Base-by-base conservation (phyloP, 2,797 vertebrate genomes). In the Cyprinella venusta region DNA sequence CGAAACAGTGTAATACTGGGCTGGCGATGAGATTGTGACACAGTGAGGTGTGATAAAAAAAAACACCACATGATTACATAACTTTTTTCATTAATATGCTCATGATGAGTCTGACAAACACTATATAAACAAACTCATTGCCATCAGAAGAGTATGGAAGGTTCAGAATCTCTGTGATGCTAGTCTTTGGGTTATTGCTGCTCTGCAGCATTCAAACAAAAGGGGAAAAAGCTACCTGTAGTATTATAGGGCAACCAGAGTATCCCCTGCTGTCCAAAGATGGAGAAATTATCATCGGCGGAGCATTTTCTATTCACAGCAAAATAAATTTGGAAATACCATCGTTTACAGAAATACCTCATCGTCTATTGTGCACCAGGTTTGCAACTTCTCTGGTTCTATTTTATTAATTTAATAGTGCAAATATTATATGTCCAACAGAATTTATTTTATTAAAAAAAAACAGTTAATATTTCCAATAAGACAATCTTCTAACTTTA, bases 161-260 rank as follows among this genome's bases (percentile, higher is more conserved):
- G 67, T 21, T 54, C 36, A 72, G 59, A 80, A 38, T 78, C 18
- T 78, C 38, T 77, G 24, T 84, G 16, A 91, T 93, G 89, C 76
- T 92, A 48, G 56, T 92, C 26, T 76, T 88, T 83, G 40, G 84
- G 63, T 40, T 91, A 10, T 67, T 87, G 84, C 70, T 91, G 36
- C 54, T 90, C 67, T 88, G 87, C 81, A 84, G 75, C 15, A 81
- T 88, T 36, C 68, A 81, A 84, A 87, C 88, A 79, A 81, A 84
- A 42, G 90, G 89, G 21, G 89, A 91, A 33, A 5, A 52, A 21
- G 33, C 0, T 12, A 56, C 82, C 26, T 95, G 94, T 86, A 79
- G 89, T 69, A 90, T 92, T 65, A 79, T 93, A 63, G 93, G 93
- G 6, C 90, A 70, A 2, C 88, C 90, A 48, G 91, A 92, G 64